Evolutionary conservation across 2,888 invertebrate genomes (phyloP).

Genomic region (Leptinotarsa peninsularis): DNA sequence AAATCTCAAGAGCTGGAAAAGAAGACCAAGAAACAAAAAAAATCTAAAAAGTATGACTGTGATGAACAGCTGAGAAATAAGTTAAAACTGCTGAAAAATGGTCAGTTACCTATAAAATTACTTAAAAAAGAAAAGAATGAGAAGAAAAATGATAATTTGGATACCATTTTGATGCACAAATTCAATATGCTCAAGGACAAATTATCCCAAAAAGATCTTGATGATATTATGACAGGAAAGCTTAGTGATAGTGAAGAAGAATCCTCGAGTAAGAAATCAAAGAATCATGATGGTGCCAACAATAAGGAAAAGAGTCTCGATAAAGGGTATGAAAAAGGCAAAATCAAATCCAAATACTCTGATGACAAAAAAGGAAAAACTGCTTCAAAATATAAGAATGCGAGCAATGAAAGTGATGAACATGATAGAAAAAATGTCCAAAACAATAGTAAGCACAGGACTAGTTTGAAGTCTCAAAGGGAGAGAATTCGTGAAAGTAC

Average conservation of each 20-base stretch:
- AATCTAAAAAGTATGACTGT: slow-evolving; percentile 53
- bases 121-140: slow-evolving; percentile 59
- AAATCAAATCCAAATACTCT: not conserved
- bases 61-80: slow-evolving; percentile 59
- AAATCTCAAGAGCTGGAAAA: slow-evolving; percentile 70
- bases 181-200: slow-evolving; percentile 75
- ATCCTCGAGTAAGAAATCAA: slow-evolving; percentile 51
- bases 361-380: slow-evolving; percentile 27
- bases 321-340: slow-evolving; percentile 20
- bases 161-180: slow-evolving; percentile 78
- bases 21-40: slow-evolving; percentile 68
- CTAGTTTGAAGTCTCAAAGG: not conserved
- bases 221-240: slow-evolving; percentile 65
- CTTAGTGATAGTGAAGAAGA: slow-evolving; percentile 52
- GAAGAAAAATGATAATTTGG: slow-evolving; percentile 68
- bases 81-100: slow-evolving; percentile 53
- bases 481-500: not conserved
- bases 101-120: slow-evolving; percentile 31
- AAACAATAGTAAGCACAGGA: not conserved
- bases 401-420: slow-evolving; percentile 7
- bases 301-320: slow-evolving; percentile 34
- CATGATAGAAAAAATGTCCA: not conserved
- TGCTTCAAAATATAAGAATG: slow-evolving; percentile 27
- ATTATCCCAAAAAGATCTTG: slow-evolving; percentile 64
- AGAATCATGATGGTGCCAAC: slow-evolving; percentile 35